phyloP scores from a whole-genome alignment of 2,888 invertebrate species.

The Hartigia nigra region DNA sequence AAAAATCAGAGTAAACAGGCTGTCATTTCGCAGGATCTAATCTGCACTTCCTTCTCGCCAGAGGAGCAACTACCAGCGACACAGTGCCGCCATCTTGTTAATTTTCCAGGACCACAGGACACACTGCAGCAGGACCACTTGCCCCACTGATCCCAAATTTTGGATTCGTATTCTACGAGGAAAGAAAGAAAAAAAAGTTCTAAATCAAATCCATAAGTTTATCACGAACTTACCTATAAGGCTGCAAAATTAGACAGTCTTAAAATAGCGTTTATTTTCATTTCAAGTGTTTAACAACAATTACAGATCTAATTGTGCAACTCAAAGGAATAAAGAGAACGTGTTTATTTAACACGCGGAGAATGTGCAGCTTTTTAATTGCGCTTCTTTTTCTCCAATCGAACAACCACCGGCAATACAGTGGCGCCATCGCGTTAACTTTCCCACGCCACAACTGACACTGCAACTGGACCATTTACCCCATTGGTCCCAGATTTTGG shows the following conservation, averaged over 20 bases:
- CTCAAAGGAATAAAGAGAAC: neutral
- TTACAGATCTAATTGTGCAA: neutral
- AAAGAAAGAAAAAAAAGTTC: neutral
- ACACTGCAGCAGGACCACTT: slow-evolving; percentile 66
- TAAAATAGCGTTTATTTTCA: neutral
- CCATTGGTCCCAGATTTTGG: slow-evolving; percentile 68
- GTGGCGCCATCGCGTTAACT: slow-evolving; percentile 66
- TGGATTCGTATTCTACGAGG: slow-evolving; percentile 34
- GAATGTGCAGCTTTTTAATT: slow-evolving; percentile 67
- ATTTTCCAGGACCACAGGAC: slow-evolving; percentile 64
- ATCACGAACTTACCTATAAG: too few species aligned
- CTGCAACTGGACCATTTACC: slow-evolving; percentile 68
- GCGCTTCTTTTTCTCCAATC: slow-evolving; percentile 68
- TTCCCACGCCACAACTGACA: slow-evolving; percentile 67
- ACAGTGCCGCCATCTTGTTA: slow-evolving; percentile 66
- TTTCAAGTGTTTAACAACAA: neutral
- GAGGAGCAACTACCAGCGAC: slow-evolving; percentile 60
- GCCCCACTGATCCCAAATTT: slow-evolving; percentile 65
- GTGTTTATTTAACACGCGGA: slow-evolving; percentile 55
- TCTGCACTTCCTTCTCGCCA: slow-evolving; percentile 68
- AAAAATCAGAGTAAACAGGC: slow-evolving; percentile 42
- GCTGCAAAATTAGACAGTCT: neutral
- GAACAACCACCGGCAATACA: slow-evolving; percentile 66
- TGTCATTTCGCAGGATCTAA: slow-evolving; percentile 62
- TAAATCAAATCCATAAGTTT: too few species aligned